Evolutionary conservation across 2,888 invertebrate genomes (phyloP).

Genomic region (Nectonema munidae): DNA sequence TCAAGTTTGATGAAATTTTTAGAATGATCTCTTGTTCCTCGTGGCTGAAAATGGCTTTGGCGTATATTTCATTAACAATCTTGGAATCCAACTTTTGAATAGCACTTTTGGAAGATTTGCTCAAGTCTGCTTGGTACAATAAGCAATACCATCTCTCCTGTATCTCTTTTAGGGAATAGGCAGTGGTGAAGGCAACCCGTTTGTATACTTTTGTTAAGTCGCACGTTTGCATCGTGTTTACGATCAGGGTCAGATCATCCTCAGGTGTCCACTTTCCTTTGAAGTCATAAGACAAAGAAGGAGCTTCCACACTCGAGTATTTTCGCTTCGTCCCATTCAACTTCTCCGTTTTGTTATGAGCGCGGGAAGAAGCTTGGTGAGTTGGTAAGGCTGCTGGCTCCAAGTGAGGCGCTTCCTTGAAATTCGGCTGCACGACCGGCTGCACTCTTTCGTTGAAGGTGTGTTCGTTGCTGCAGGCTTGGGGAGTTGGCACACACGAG

Average conservation of each 20-base stretch:
- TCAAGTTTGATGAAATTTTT: constrained; percentile 33
- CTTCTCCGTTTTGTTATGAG: no score
- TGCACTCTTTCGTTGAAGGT: no score
- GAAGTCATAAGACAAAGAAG: constrained; percentile 20
- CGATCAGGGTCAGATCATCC: constrained; percentile 67
- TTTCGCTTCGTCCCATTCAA: no score
- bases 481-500: no score
- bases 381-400: no score
- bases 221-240: constrained; percentile 52
- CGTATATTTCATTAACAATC: constrained; percentile 47
- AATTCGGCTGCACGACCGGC: no score
- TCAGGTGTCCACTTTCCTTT: constrained; percentile 73
- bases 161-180: constrained; percentile 61
- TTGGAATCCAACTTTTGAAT: constrained; percentile 52
- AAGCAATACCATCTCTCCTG: constrained; percentile 81
- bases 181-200: constrained; percentile 72
- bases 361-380: no score
- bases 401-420: no score
- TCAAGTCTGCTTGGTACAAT: constrained; percentile 68
- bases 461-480: no score
- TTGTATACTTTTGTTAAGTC: constrained; percentile 38
- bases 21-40: constrained; percentile 55
- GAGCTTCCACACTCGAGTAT: no score
- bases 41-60: constrained; percentile 52
- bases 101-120: constrained; percentile 23